Evolutionary conservation across 2,113 vertebrate genomes (phyloP), one percentile per base, ranked within the genome.

Genomic region (Hydropotes inermis): DNA sequence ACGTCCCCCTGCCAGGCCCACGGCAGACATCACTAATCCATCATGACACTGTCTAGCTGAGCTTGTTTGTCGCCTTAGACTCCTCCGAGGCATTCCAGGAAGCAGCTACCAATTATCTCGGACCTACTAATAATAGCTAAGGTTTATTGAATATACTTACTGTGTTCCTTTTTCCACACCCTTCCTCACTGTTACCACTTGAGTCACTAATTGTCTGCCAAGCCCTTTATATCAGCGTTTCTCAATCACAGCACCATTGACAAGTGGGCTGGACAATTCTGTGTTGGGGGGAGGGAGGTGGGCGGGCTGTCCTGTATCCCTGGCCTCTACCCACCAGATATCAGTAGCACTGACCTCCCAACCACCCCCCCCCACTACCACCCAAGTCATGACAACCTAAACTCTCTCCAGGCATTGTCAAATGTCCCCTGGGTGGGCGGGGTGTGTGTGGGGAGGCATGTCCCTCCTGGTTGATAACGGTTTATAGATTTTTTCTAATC

Each of bases 1-100:
- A 23, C 82, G n/a, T 95, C 78, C 86, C 91, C 95, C 67, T 95
- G 96, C 94, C 47, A 21, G 81, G 96, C 95, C 93, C 96, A 30
- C 0, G 43, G 96, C 97, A 98, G 98, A 95, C 97, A 98, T 98
- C 87, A 94, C 97, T 97, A 97, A 98, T 98, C 98, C 96, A 97
- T 98, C 97, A 97, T 61, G 94, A 89, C 94, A 91, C 45, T 19
- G 54, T 67, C 96, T 88, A 60, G 76, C 91, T 54, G 95, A 64
- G 97, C 86, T 17, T 11, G 60, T 76, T n/a, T 64, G 70, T n/a
- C 61, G 60, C 64, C 36, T 76, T 8, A 17, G 61, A 76, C n/a
- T 78, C 91, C 70, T 97, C 82, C 4, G 0, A 88, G 90, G 87
- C 55, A 25, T 85, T 90, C 70, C 45, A 89, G 87, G 67, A 89